These are phyloP conservation scores for Aurelia coerulea DNA, from an alignment of 30 jellyfish, hydroid and myxozoan genomes.

Conservation along the genomic window DNA sequence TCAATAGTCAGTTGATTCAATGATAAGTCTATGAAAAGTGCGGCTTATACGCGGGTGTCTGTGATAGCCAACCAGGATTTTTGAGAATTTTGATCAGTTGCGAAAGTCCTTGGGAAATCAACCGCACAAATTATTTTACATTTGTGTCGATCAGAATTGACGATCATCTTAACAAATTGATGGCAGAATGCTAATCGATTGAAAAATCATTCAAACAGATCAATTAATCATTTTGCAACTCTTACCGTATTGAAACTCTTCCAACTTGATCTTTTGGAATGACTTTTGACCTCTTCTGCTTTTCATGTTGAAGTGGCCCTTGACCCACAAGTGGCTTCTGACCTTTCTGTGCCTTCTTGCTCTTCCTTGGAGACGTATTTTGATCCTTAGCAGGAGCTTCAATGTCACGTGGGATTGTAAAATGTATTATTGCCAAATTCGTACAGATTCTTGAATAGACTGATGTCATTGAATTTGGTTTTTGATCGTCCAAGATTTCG, in stretches of 20 bases:
- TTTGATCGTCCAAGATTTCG: background rate
- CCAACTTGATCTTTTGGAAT: background rate
- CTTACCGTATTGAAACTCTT: slow-evolving; percentile 45
- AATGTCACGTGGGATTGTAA: background rate
- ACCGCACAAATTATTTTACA: no score
- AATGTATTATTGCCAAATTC: slow-evolving; percentile 43
- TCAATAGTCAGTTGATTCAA: background rate
- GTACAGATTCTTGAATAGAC: slow-evolving; percentile 41
- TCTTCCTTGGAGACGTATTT: background rate
- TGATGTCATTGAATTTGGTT: background rate
- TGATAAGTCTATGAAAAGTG: background rate
- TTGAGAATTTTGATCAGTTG: no score
- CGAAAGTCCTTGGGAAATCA: no score
- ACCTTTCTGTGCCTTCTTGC: slow-evolving; percentile 12
- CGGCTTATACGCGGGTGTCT: no score
- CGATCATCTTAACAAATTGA: background rate
- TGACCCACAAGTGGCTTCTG: slow-evolving; percentile 18
- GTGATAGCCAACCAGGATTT: no score
- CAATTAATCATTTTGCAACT: background rate
- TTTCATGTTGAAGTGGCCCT: slow-evolving; percentile 7
- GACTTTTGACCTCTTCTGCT: no score
- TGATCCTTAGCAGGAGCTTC: background rate
- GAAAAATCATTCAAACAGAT: background rate
- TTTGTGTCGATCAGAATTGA: no score
- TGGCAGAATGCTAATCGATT: background rate